Conservation (phyloP, 1,140 invertebrate species). For the Bilobella aurantiaca region DNA sequence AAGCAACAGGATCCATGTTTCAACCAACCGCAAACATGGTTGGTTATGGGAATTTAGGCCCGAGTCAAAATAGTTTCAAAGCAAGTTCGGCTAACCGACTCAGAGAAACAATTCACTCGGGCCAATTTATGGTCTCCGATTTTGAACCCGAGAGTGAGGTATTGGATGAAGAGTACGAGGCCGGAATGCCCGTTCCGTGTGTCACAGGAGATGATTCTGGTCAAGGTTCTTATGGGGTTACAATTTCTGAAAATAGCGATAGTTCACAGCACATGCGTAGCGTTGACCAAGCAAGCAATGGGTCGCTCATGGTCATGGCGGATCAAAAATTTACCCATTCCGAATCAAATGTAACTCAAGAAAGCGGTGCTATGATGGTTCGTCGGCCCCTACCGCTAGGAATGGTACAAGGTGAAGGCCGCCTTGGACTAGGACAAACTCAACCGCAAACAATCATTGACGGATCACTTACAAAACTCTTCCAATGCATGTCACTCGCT, state of each 20-base stretch:
- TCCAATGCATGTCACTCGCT: conserved; percentile 91
- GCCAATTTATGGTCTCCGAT: conserved; percentile 95
- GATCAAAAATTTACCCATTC: not conserved
- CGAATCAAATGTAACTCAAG: too few relatives aligned
- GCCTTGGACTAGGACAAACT: too few relatives aligned
- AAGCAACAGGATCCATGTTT: too few relatives aligned
- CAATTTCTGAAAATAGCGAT: not conserved
- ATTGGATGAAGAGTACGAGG: conserved; percentile 74
- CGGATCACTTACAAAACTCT: conserved; percentile 84
- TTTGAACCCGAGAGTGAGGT: conserved; percentile 74
- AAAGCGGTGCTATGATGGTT: too few relatives aligned
- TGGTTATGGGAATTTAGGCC: not conserved
- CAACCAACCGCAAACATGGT: too few relatives aligned
- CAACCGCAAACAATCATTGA: conserved; percentile 53
- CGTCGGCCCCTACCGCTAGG: too few relatives aligned
- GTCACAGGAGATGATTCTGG: not conserved
- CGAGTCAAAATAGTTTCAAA: not conserved
- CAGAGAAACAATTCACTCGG: conserved; percentile 80
- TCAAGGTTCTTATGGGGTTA: not conserved
- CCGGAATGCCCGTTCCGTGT: conserved; percentile 51
- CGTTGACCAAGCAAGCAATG: too few relatives aligned
- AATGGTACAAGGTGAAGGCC: too few relatives aligned
- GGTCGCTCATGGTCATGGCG: too few relatives aligned
- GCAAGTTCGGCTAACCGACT: not conserved
- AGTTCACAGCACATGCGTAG: not conserved